Percentiles rank a stretch among this genome's conserved stretches.
Evolutionary conservation across 1,140 invertebrate genomes (phyloP).

Genomic region (Lepeophtheirus salmonis): DNA sequence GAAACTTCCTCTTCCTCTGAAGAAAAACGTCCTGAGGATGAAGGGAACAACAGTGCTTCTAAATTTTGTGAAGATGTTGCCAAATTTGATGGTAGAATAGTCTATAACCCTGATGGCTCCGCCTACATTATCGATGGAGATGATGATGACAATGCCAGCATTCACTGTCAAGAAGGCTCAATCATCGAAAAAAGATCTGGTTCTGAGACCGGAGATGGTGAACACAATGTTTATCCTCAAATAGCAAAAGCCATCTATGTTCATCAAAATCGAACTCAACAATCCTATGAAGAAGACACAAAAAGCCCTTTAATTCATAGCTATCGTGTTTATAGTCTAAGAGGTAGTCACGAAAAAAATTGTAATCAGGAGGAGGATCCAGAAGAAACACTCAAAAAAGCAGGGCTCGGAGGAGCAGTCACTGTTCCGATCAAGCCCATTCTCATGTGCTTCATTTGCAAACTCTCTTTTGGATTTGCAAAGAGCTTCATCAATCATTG

Average conservation of each 20-base stretch:
- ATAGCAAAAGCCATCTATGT: slow-evolving; percentile 77
- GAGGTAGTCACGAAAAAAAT: slow-evolving; percentile 26
- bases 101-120: slow-evolving; percentile 90
- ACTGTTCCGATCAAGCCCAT: slow-evolving; percentile 84
- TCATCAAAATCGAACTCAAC: neutral
- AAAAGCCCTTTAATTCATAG: slow-evolving; percentile 72
- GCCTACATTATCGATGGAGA: slow-evolving; percentile 80
- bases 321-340: slow-evolving; percentile 70
- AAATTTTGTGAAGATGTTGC: slow-evolving; percentile 50
- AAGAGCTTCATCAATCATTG: slow-evolving; percentile 89
- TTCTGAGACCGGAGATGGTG: neutral
- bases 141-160: slow-evolving; percentile 44
- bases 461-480: slow-evolving; percentile 85
- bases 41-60: too few relatives aligned
- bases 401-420: slow-evolving; percentile 23
- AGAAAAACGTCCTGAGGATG: too few relatives aligned
- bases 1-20: too few relatives aligned
- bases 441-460: slow-evolving; percentile 97
- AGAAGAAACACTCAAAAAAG: neutral
- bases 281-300: slow-evolving; percentile 31
- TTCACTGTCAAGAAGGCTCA: slow-evolving; percentile 30
- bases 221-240: slow-evolving; percentile 40
- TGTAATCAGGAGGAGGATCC: neutral
- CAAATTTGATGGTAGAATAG: slow-evolving; percentile 86
- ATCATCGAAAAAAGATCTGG: slow-evolving; percentile 31